phyloP scores from a whole-genome alignment of 2,888 invertebrate species.

The Drosophila melanosoma region DNA sequence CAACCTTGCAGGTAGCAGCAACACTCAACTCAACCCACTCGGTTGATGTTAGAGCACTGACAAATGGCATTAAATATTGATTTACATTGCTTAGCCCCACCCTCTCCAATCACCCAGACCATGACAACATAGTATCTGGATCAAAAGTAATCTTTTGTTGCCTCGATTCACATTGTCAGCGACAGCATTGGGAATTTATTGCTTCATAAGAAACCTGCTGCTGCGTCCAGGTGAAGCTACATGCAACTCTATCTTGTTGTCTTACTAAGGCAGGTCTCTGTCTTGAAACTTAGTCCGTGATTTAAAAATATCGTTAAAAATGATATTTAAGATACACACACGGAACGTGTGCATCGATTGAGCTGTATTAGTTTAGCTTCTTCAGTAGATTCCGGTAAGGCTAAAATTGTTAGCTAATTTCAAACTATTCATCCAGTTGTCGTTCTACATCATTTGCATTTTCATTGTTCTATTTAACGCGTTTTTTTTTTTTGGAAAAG shows the following conservation, averaged over 20 bases:
- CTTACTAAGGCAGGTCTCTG: background rate
- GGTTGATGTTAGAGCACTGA: constrained; percentile 35
- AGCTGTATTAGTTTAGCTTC: background rate
- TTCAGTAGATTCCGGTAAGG: constrained; percentile 6
- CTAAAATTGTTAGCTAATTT: background rate
- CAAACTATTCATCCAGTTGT: background rate
- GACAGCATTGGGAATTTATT: constrained; percentile 64
- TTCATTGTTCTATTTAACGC: background rate
- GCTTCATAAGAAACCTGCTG: constrained; percentile 72
- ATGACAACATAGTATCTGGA: constrained; percentile 47
- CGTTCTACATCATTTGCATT: background rate
- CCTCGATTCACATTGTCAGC: constrained; percentile 37
- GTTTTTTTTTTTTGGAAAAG: background rate
- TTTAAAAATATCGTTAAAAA: constrained; percentile 11
- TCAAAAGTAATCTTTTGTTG: constrained; percentile 53
- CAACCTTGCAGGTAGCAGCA: constrained; percentile 52
- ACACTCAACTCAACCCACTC: constrained; percentile 10
- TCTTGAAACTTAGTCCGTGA: constrained; percentile 2
- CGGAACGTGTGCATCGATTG: background rate
- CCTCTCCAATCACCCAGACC: background rate
- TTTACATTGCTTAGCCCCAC: constrained; percentile 43
- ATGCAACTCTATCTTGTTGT: constrained; percentile 39
- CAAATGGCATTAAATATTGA: constrained; percentile 42
- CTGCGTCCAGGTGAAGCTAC: constrained; percentile 3
- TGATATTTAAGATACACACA: constrained; percentile 12